Evolutionary conservation across 2,888 invertebrate genomes (phyloP).

Genomic region (Lasioglossum calceatum): DNA sequence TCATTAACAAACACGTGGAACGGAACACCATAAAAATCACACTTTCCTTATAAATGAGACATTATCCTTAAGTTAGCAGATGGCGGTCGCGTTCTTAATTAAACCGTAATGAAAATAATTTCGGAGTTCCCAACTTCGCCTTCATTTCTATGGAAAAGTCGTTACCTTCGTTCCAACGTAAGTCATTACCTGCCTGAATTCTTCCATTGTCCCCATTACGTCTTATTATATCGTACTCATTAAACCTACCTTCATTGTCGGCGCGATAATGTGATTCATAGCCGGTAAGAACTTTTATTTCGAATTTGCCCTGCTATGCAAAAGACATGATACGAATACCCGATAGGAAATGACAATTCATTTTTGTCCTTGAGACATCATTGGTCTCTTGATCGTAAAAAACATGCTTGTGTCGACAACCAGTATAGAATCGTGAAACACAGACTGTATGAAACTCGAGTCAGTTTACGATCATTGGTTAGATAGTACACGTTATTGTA

Average conservation of each 20-base stretch:
- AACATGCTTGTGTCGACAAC: not conserved
- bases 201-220: constrained; percentile 35
- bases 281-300: constrained; percentile 35
- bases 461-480: not conserved
- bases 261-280: constrained; percentile 39
- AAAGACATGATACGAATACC: not conserved
- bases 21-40: not conserved
- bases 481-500: not conserved
- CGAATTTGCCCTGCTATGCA: not conserved
- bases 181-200: constrained; percentile 37
- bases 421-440: not conserved
- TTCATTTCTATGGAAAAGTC: constrained; percentile 27
- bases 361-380: not conserved
- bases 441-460: not conserved
- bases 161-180: constrained; percentile 35
- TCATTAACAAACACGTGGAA: not conserved
- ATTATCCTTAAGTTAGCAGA: not conserved
- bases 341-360: not conserved
- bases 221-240: constrained; percentile 49
- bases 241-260: constrained; percentile 51
- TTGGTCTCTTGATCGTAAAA: constrained; percentile 6
- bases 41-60: not conserved
- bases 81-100: constrained; percentile 9
- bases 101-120: constrained; percentile 44
- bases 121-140: constrained; percentile 20